Evolutionary conservation across 2,113 vertebrate genomes (phyloP).

Genomic region (Zootoca vivipara): DNA sequence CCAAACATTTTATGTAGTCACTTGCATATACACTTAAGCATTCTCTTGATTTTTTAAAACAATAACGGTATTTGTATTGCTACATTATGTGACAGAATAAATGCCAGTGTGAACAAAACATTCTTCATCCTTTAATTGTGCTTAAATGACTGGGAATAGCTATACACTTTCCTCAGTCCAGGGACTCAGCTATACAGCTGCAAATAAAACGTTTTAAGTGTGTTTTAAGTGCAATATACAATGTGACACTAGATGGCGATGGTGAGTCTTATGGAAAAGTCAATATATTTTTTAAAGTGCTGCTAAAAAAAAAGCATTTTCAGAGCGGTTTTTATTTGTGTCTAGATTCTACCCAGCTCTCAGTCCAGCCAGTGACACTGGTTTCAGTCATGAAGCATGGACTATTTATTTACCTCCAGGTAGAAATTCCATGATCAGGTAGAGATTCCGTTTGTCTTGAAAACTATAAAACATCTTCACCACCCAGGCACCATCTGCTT

Average conservation of each 20-base stretch:
- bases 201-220: no score
- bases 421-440: conserved; percentile 98
- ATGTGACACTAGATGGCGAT: no score
- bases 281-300: no score
- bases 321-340: no score
- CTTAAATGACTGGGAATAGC: background rate
- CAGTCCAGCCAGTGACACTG: no score
- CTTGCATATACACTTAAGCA: background rate
- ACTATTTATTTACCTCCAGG: conserved; percentile 84
- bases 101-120: background rate
- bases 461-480: conserved; percentile 99
- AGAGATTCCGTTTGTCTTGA: conserved; percentile 98
- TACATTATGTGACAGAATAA: background rate
- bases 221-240: no score
- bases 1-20: background rate
- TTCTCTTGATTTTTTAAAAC: background rate
- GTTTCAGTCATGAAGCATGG: background rate
- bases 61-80: background rate
- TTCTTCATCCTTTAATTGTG: background rate
- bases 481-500: conserved; percentile 97
- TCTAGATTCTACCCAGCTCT: background rate
- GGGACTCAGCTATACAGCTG: no score
- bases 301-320: no score
- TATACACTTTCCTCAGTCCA: background rate
- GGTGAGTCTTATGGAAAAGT: no score